These are phyloP conservation scores for Drosophila quadrilineata DNA, from an alignment of 1,140 invertebrate species.

Conservation along the genomic window DNA sequence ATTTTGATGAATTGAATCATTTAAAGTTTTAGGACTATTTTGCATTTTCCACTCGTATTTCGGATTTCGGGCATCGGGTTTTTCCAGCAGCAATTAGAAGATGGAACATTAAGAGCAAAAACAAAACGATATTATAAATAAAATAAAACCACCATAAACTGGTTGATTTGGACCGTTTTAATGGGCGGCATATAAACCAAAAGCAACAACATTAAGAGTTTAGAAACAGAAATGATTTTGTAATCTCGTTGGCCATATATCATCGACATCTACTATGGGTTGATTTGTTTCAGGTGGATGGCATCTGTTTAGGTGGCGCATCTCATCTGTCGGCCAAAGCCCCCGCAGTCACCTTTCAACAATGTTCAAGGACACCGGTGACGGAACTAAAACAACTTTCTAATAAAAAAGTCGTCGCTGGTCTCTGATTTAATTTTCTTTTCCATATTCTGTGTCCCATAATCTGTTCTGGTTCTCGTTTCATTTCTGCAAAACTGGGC, in stretches of 20 bases:
- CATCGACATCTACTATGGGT: conserved; percentile 41
- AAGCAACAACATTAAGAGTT: no score
- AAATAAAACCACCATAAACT: conserved; percentile 21
- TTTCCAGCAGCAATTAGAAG: conserved; percentile 29
- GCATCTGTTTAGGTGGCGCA: conserved; percentile 12
- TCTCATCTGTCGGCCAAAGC: conserved; percentile 54
- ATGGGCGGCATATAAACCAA: conserved; percentile 31
- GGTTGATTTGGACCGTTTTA: conserved; percentile 47
- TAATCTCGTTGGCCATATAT: conserved; percentile 44
- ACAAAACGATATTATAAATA: conserved; percentile 24
- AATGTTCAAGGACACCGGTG: conserved; percentile 59
- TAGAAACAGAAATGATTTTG: conserved; percentile 37
- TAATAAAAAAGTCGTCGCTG: conserved; percentile 59
- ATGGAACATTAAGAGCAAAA: conserved; percentile 23
- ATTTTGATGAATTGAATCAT: conserved; percentile 58
- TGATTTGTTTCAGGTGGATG: conserved; percentile 34
- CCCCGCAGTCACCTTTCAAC: conserved; percentile 27
- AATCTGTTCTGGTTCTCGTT: conserved; percentile 25
- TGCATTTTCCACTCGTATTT: conserved; percentile 43
- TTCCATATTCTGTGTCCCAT: neutral
- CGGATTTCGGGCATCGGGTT: conserved; percentile 36
- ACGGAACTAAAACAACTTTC: conserved; percentile 77
- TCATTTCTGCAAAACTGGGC: conserved; percentile 4
- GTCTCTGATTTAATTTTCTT: conserved; percentile 74
- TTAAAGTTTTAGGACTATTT: conserved; percentile 64